Conservation (phyloP, 2,797 vertebrate species). For the Cossypha heuglini region DNA sequence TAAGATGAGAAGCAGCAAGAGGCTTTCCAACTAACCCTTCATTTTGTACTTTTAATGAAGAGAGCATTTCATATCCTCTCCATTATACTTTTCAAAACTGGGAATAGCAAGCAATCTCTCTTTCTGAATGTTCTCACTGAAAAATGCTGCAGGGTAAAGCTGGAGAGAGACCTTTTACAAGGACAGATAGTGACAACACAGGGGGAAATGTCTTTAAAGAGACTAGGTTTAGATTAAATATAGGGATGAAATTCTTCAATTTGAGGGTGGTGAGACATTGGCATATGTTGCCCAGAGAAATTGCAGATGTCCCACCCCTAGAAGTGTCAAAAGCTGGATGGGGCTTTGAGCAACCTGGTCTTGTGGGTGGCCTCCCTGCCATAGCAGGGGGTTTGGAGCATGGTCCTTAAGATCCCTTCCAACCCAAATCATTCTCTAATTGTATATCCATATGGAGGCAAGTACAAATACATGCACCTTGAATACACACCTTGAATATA, state of each 20-base stretch:
- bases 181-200: background rate
- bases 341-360: background rate
- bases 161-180: background rate
- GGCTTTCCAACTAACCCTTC: background rate
- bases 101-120: background rate
- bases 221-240: background rate
- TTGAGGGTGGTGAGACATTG: background rate
- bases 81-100: background rate
- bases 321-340: background rate
- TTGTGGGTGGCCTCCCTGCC: no score
- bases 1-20: background rate
- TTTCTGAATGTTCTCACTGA: background rate
- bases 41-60: background rate
- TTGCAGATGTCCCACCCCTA: accelerated
- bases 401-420: background rate
- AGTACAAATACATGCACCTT: background rate
- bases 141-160: background rate
- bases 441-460: background rate
- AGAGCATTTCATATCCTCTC: background rate
- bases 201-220: background rate
- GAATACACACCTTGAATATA: background rate
- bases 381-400: background rate
- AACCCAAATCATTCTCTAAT: background rate
- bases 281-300: background rate
- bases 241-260: background rate